phyloP scores from a whole-genome alignment of 2,888 invertebrate genomes.

The Eulithis testata region DNA sequence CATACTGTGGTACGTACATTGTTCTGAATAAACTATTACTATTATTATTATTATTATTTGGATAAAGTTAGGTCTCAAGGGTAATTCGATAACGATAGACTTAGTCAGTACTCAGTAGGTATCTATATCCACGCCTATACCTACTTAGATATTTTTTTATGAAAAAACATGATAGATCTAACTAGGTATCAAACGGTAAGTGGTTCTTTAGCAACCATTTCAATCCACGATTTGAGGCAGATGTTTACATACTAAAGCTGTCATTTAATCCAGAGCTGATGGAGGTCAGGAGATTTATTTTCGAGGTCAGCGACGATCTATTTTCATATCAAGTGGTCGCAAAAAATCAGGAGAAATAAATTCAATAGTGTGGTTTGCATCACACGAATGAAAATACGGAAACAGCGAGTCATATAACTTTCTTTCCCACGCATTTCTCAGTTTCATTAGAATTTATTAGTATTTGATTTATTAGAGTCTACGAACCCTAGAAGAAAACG shows the following conservation, averaged over 20 bases:
- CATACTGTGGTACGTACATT: no score
- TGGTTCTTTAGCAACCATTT: background rate
- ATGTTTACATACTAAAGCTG: constrained; percentile 1
- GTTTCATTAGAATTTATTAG: background rate
- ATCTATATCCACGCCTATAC: no score
- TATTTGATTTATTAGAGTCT: no score
- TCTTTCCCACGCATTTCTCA: background rate
- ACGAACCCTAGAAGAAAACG: no score
- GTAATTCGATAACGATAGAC: no score
- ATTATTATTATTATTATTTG: no score
- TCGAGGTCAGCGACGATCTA: constrained; percentile 23
- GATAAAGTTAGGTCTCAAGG: no score
- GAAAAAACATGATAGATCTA: no score
- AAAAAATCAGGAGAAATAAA: constrained; percentile 39
- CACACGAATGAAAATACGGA: constrained; percentile 24
- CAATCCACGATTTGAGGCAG: background rate
- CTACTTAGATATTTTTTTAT: no score
- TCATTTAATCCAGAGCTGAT: background rate
- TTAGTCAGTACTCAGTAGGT: no score
- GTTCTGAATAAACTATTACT: no score
- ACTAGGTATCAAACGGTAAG: no score
- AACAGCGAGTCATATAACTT: background rate
- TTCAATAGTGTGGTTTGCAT: constrained; percentile 15
- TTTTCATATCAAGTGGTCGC: constrained; percentile 38
- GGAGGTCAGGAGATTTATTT: constrained; percentile 3